These are phyloP conservation scores for Protophormia terraenovae DNA, from an alignment of 2,888 invertebrate genomes.

Conservation along the genomic window DNA sequence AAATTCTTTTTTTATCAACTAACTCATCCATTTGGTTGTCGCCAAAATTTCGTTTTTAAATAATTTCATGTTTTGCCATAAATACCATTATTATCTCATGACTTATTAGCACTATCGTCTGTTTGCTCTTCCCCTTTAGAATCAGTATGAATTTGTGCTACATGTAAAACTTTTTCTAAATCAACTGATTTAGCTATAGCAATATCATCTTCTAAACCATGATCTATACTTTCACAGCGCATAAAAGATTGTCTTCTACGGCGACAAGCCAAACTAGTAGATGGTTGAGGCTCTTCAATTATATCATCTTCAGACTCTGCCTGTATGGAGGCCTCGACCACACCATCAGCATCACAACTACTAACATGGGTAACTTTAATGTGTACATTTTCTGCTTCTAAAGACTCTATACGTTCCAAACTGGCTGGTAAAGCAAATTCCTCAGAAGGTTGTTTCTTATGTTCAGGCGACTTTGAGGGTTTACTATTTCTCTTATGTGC, in stretches of 20 bases:
- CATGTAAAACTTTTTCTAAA: slow-evolving; percentile 42
- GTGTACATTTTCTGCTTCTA: slow-evolving; percentile 74
- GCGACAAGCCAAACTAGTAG: slow-evolving; percentile 39
- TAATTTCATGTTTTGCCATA: slow-evolving; percentile 52
- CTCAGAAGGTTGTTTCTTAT: background rate
- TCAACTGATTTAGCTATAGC: slow-evolving; percentile 24
- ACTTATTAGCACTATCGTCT: background rate
- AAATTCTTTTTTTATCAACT: background rate
- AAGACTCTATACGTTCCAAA: slow-evolving; percentile 74
- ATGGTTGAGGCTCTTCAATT: background rate
- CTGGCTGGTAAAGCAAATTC: slow-evolving; percentile 36
- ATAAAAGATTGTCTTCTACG: slow-evolving; percentile 73
- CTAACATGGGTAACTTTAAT: slow-evolving; percentile 65
- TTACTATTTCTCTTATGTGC: slow-evolving; percentile 69
- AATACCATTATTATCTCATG: slow-evolving; percentile 28
- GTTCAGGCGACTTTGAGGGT: slow-evolving; percentile 22
- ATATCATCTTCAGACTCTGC: slow-evolving; percentile 32
- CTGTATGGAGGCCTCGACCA: background rate
- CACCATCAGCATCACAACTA: slow-evolving; percentile 33
- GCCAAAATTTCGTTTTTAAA: slow-evolving; percentile 17
- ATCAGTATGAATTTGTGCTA: slow-evolving; percentile 53
- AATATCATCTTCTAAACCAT: slow-evolving; percentile 75
- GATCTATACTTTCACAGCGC: slow-evolving; percentile 78
- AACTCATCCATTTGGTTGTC: slow-evolving; percentile 38
- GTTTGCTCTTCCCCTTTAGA: background rate